phyloP scores from a whole-genome alignment of 2,888 invertebrate genomes.

The Panzeria rudis region DNA sequence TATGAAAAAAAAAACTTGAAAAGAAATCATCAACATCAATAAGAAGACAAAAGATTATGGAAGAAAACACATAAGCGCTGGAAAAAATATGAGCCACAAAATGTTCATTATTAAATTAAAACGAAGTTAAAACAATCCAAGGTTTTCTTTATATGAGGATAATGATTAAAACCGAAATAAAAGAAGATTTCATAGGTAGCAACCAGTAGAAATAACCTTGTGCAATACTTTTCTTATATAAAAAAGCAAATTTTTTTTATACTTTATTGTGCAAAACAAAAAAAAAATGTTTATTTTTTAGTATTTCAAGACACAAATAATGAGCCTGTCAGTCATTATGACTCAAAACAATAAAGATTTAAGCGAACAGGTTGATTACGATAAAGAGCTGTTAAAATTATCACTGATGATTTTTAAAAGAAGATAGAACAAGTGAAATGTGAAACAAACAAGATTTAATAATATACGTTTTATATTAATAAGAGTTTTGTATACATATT shows the following conservation, averaged over 20 bases:
- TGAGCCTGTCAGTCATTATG: conserved; percentile 69
- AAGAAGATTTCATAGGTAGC: conserved; percentile 38
- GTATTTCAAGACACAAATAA: conserved; percentile 52
- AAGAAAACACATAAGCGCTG: background rate
- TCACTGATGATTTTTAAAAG: conserved; percentile 62
- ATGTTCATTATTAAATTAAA: conserved; percentile 71
- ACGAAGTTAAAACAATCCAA: conserved; percentile 71
- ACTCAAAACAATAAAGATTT: conserved; percentile 48
- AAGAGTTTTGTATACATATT: too few species aligned
- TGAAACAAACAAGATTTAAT: conserved; percentile 29
- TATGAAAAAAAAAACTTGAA: conserved; percentile 4
- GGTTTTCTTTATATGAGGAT: conserved; percentile 65
- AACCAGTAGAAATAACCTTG: conserved; percentile 15
- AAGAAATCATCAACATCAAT: conserved; percentile 46
- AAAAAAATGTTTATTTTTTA: conserved; percentile 37
- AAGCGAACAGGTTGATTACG: conserved; percentile 68
- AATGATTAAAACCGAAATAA: conserved; percentile 36
- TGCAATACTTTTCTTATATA: background rate
- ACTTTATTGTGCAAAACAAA: conserved; percentile 44
- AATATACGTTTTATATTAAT: background rate
- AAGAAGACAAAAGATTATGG: conserved; percentile 10
- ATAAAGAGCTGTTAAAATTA: conserved; percentile 68
- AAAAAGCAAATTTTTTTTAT: background rate
- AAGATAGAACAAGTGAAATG: conserved; percentile 62
- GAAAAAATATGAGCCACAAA: conserved; percentile 51